These are phyloP conservation scores for Galerucella calmariensis DNA, from an alignment of 2,888 invertebrate genomes.

Conservation along the genomic window DNA sequence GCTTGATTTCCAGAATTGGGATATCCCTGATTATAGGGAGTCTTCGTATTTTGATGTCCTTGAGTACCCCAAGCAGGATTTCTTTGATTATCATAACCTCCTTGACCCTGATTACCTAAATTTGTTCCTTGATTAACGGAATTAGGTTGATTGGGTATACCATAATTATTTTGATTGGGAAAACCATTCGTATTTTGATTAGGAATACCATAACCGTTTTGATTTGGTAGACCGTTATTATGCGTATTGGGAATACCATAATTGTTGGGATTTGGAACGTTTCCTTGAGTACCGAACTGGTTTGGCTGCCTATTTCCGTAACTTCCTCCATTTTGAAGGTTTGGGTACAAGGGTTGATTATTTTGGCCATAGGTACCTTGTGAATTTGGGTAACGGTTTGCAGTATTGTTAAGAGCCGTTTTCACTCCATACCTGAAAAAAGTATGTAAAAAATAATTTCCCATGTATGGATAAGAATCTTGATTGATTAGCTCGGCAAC, in stretches of 20 bases:
- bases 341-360: background rate
- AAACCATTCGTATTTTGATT: background rate
- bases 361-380: background rate
- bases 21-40: conserved; percentile 2
- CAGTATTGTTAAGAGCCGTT: background rate
- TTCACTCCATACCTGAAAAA: background rate
- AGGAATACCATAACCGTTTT: background rate
- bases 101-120: background rate
- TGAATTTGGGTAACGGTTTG: background rate
- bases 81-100: background rate
- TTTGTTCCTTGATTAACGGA: background rate
- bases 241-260: background rate
- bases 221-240: background rate
- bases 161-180: background rate
- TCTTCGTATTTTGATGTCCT: background rate
- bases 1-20: background rate
- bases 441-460: no score
- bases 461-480: no score
- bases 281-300: background rate
- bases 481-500: no score
- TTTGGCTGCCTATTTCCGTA: background rate
- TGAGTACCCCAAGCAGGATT: conserved; percentile 3
- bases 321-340: background rate
- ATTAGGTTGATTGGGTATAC: background rate
- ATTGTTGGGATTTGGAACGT: background rate